Evolutionary conservation across 2,888 invertebrate species (phyloP).

Genomic region (Rosalia funebris): DNA sequence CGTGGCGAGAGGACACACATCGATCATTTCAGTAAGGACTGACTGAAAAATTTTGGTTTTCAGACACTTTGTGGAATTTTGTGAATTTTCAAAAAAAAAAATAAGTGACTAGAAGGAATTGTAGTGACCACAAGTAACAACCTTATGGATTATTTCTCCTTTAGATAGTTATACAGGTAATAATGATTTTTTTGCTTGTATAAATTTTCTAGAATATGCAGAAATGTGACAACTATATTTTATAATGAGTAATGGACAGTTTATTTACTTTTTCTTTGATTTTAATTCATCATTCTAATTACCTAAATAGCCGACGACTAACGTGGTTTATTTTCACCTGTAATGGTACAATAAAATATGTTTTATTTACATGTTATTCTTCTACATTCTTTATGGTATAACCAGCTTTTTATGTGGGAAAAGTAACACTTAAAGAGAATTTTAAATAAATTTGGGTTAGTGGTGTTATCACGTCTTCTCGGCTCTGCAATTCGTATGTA

Average conservation of each 20-base stretch:
- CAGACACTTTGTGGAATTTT: conserved; percentile 1
- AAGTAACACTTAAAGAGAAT: conserved; percentile 13
- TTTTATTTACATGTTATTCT: too few species aligned
- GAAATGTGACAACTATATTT: too few species aligned
- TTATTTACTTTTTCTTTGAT: too few species aligned
- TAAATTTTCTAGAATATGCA: too few species aligned
- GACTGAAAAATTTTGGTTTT: too few species aligned
- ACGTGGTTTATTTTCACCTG: too few species aligned
- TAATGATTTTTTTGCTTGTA: background rate
- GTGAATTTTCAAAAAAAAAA: conserved; percentile 1
- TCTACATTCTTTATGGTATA: background rate
- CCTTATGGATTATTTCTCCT: conserved; percentile 38
- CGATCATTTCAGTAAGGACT: too few species aligned
- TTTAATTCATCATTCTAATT: too few species aligned
- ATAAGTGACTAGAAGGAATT: conserved; percentile 15
- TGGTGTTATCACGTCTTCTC: conserved; percentile 22
- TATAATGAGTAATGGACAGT: too few species aligned
- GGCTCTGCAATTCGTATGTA: conserved; percentile 16
- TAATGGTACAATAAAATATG: too few species aligned
- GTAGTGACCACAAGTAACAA: conserved; percentile 22
- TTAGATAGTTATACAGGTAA: conserved; percentile 37
- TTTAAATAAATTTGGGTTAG: conserved; percentile 21
- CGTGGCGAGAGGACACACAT: background rate
- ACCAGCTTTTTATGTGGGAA: conserved; percentile 20
- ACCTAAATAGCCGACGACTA: too few species aligned